phyloP scores from a whole-genome alignment of 2,113 vertebrate genomes.

The Scytalopus superciliaris region DNA sequence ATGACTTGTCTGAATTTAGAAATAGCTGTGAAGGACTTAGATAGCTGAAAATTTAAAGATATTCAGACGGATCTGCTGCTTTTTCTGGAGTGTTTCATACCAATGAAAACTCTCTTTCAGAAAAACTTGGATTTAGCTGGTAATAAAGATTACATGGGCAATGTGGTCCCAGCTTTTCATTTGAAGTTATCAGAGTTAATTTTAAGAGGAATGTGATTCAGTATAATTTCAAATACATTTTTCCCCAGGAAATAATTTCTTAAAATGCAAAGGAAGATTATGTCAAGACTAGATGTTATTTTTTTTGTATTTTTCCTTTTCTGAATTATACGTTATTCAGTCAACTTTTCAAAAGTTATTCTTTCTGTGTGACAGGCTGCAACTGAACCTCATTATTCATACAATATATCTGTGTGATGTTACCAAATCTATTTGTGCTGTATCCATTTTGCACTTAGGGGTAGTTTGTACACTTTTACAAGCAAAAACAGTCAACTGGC shows the following conservation, averaged over 20 bases:
- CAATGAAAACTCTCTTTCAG: background rate
- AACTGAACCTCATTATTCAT: constrained; percentile 71
- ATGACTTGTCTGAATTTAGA: background rate
- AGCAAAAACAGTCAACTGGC: constrained; percentile 67
- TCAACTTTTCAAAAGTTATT: constrained; percentile 58
- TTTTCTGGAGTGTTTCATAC: background rate
- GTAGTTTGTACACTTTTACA: constrained; percentile 59
- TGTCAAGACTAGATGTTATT: background rate
- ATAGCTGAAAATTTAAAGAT: background rate
- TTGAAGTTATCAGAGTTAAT: background rate
- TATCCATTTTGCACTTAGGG: constrained; percentile 70
- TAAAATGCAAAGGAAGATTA: background rate
- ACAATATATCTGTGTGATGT: constrained; percentile 54
- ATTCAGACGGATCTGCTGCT: background rate
- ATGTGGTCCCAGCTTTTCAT: background rate
- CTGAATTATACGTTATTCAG: constrained; percentile 45
- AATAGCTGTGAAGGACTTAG: background rate
- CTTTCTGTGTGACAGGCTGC: constrained; percentile 68
- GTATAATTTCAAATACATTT: background rate
- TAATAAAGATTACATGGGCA: background rate
- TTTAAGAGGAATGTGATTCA: background rate
- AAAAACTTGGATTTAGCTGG: background rate
- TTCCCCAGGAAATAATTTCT: background rate
- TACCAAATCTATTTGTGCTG: constrained; percentile 72
- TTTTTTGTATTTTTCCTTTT: background rate